These are phyloP conservation scores for Galerucella nymphaeae DNA, from an alignment of 2,888 invertebrate genomes.

Conservation along the genomic window DNA sequence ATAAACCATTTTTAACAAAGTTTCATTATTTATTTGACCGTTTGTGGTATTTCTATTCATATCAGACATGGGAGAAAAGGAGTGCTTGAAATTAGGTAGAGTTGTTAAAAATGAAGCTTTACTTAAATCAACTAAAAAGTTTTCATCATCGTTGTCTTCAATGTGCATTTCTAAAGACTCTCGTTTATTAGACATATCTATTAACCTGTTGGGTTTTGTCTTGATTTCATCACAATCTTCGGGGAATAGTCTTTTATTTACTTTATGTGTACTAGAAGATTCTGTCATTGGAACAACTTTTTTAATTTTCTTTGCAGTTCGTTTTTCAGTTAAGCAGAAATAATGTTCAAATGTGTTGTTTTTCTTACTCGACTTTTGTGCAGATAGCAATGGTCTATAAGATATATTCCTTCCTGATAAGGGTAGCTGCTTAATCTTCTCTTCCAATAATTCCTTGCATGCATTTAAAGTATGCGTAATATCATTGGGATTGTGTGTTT, in stretches of 20 bases:
- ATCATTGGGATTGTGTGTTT: neutral
- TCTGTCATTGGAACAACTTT: slow-evolving; percentile 13
- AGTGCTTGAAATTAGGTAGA: neutral
- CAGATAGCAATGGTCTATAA: slow-evolving; percentile 19
- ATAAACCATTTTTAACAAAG: slow-evolving; percentile 7
- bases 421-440: slow-evolving; percentile 38
- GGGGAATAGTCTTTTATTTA: slow-evolving; percentile 10
- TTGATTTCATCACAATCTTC: slow-evolving; percentile 6
- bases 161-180: slow-evolving; percentile 20
- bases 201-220: slow-evolving; percentile 23
- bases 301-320: slow-evolving; percentile 22
- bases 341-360: slow-evolving; percentile 40
- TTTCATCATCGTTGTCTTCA: slow-evolving; percentile 12
- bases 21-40: neutral
- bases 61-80: neutral
- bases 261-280: slow-evolving; percentile 24
- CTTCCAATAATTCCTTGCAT: slow-evolving; percentile 47
- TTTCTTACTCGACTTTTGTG: slow-evolving; percentile 27
- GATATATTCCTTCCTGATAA: slow-evolving; percentile 21
- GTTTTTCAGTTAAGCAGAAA: slow-evolving; percentile 40
- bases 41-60: neutral
- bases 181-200: slow-evolving; percentile 24
- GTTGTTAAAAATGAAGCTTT: neutral
- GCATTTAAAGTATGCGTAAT: slow-evolving; percentile 41
- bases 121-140: slow-evolving; percentile 1